phyloP scores from a whole-genome alignment of 2,113 vertebrate genomes.

The Lontra canadensis region DNA sequence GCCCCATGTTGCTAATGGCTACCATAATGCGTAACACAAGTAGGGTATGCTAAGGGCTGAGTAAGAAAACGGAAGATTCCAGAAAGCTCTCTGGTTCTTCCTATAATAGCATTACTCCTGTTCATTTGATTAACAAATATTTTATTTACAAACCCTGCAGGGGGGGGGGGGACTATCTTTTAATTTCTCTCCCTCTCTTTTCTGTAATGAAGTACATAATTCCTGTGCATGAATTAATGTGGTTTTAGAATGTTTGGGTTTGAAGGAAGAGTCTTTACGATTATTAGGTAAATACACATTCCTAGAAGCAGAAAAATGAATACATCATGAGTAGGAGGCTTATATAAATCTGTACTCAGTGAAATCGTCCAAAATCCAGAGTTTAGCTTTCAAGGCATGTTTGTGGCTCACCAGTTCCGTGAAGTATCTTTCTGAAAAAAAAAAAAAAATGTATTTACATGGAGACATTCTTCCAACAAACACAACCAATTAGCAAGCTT shows the following conservation, averaged over 20 bases:
- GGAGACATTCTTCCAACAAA: neutral
- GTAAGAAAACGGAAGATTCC: neutral
- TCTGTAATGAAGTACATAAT: neutral
- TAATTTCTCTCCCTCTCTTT: neutral
- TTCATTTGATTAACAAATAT: neutral
- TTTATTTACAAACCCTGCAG: neutral
- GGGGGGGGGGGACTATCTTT: neutral
- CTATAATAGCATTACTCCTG: neutral
- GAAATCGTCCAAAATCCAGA: neutral
- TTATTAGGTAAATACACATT: neutral
- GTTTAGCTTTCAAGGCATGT: neutral
- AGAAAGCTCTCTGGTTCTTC: neutral
- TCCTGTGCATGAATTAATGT: neutral
- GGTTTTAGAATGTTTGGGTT: neutral
- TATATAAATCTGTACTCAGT: neutral
- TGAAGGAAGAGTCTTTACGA: neutral
- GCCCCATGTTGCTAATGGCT: too few species aligned
- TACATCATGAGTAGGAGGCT: neutral
- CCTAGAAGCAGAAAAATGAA: neutral
- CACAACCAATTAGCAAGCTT: neutral
- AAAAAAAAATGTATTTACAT: neutral
- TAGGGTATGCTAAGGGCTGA: neutral
- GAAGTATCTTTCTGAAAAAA: neutral
- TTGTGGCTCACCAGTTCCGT: neutral
- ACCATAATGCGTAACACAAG: accelerated